Conservation (phyloP, 1,140 invertebrate genomes). For the Brachionus plicatilis region DNA sequence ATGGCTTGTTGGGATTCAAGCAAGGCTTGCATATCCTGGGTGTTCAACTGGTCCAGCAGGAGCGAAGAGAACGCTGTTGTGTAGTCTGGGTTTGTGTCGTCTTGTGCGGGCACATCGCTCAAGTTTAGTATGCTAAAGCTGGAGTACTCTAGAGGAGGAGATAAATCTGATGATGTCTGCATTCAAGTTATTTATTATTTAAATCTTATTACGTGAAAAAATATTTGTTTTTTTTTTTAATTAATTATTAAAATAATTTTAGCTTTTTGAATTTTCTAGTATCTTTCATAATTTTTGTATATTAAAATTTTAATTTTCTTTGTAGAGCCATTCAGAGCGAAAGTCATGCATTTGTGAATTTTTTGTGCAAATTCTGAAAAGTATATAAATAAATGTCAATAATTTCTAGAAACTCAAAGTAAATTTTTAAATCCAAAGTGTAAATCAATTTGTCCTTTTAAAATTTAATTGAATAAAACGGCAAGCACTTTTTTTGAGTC, state of each 20-base stretch:
- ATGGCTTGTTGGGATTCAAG: conserved; percentile 7
- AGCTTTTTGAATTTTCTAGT: conserved; percentile 3
- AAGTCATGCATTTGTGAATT: background rate
- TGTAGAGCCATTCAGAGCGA: background rate
- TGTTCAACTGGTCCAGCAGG: background rate
- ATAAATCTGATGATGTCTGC: background rate
- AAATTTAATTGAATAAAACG: background rate
- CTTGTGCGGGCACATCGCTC: background rate
- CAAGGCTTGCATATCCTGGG: background rate
- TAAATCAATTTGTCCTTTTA: background rate
- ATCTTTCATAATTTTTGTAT: conserved; percentile 4
- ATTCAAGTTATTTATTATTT: background rate
- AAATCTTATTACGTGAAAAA: background rate
- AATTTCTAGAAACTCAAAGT: background rate
- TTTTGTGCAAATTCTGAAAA: background rate
- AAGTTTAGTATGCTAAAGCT: background rate
- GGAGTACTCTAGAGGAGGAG: background rate
- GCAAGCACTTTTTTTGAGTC: too few species aligned
- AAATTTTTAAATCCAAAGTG: background rate
- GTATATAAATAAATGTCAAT: background rate
- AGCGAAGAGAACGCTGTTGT: background rate
- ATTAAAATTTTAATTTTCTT: background rate
- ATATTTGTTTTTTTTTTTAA: background rate
- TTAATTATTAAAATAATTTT: conserved; percentile 33
- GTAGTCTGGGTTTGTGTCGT: background rate